Conservation (phyloP, 1,140 invertebrate species). For the Psix sp. region DNA sequence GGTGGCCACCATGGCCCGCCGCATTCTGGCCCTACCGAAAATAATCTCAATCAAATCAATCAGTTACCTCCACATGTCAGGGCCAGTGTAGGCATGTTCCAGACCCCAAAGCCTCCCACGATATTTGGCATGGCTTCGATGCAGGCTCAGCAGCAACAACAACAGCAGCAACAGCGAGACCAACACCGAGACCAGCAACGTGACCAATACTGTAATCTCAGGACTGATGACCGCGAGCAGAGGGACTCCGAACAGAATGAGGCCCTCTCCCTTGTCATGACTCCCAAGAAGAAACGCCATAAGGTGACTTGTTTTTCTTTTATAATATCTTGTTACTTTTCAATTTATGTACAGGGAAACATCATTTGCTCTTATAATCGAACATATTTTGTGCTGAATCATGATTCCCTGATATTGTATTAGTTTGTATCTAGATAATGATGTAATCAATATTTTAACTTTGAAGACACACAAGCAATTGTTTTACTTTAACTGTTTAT, state of each 20-base stretch:
- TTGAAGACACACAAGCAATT: constrained; percentile 13
- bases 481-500: too few species aligned
- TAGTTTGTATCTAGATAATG: constrained; percentile 8
- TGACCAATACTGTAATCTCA: constrained; percentile 82
- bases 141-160: constrained; percentile 81
- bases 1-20: constrained; percentile 68
- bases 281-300: constrained; percentile 96
- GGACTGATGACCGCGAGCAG: constrained; percentile 79
- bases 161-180: constrained; percentile 76
- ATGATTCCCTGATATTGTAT: constrained; percentile 18
- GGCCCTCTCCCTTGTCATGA: constrained; percentile 93
- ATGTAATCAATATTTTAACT: constrained; percentile 11
- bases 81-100: constrained; percentile 85
- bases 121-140: constrained; percentile 75
- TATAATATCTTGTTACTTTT: constrained; percentile 2
- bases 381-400: constrained; percentile 15
- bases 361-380: not conserved
- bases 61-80: constrained; percentile 83
- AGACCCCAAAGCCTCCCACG: constrained; percentile 85
- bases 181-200: constrained; percentile 77
- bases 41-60: constrained; percentile 81
- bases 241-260: constrained; percentile 92
- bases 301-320: constrained; percentile 80
- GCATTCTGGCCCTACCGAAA: constrained; percentile 75
- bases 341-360: not conserved